Percentiles rank a stretch among this genome's conserved stretches.
These are phyloP conservation scores for Ascaphus truei DNA, from an alignment of 2,113 vertebrate genomes.

Conservation along the genomic window DNA sequence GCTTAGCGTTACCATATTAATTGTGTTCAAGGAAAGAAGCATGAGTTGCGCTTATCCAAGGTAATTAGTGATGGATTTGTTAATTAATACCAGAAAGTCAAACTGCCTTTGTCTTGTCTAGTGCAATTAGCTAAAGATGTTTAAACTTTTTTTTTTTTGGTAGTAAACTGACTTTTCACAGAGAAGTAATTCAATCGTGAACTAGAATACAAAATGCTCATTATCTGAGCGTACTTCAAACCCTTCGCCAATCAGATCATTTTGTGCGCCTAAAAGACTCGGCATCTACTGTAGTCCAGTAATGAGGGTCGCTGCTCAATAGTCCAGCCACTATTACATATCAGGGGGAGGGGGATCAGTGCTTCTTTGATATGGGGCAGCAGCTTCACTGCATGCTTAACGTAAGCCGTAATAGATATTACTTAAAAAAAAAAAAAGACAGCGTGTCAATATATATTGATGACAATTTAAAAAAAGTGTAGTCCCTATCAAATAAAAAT, in stretches of 20 bases:
- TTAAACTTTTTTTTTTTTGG: conserved; percentile 34
- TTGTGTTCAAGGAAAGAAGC: conserved; percentile 58
- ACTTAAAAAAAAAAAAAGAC: too few relatives aligned
- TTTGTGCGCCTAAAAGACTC: too few relatives aligned
- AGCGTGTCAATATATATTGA: too few relatives aligned
- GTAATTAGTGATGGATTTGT: conserved; percentile 61
- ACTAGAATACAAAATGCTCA: neutral
- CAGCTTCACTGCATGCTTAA: too few relatives aligned
- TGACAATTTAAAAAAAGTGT: too few relatives aligned
- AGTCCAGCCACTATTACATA: too few relatives aligned
- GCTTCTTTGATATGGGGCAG: too few relatives aligned
- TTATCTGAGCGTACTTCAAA: neutral
- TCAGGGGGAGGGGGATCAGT: too few relatives aligned
- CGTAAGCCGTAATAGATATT: too few relatives aligned
- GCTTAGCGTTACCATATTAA: conserved; percentile 52
- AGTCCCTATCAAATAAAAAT: too few relatives aligned
- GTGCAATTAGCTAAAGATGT: conserved; percentile 56
- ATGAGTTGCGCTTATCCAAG: conserved; percentile 56
- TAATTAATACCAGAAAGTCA: conserved; percentile 69
- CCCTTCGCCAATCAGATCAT: neutral
- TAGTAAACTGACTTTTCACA: conserved; percentile 26
- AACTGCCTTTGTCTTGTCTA: conserved; percentile 62
- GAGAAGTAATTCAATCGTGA: neutral
- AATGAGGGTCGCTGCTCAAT: too few relatives aligned
- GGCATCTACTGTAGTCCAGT: neutral